Evolutionary conservation across 2,113 vertebrate genomes (phyloP).

Genomic region (Malurus cyaneus): DNA sequence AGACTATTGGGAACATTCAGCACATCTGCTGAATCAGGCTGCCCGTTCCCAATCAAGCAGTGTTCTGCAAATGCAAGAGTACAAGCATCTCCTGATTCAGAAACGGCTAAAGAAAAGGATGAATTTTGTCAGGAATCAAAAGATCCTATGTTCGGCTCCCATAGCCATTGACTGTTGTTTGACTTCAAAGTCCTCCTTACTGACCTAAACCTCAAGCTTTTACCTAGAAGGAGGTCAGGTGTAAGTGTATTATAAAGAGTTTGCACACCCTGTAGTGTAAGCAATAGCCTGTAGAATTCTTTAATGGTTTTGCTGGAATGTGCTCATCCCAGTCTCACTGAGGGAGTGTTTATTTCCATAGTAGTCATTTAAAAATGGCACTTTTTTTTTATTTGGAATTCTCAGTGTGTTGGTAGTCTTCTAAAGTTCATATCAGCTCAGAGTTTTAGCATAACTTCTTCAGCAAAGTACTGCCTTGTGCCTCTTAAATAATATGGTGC

Average conservation of each 20-base stretch:
- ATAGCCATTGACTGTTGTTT: not conserved
- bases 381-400: not conserved
- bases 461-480: not conserved
- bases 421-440: not conserved
- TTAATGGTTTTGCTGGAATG: not conserved
- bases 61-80: not conserved
- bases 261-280: not conserved
- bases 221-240: not conserved
- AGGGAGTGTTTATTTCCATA: not conserved
- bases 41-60: not conserved
- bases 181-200: not conserved
- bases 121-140: not conserved
- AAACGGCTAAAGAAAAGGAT: not conserved
- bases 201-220: not conserved
- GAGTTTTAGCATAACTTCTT: not conserved
- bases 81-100: not conserved
- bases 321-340: not conserved
- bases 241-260: not conserved
- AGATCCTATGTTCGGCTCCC: not conserved
- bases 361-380: not conserved
- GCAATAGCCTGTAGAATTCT: not conserved
- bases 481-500: not conserved
- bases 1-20: not conserved
- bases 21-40: not conserved
- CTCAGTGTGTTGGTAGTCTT: not conserved